Base-by-base conservation (phyloP, 92 coral and sea anemone species). In the Anthopleura xanthogrammica region DNA sequence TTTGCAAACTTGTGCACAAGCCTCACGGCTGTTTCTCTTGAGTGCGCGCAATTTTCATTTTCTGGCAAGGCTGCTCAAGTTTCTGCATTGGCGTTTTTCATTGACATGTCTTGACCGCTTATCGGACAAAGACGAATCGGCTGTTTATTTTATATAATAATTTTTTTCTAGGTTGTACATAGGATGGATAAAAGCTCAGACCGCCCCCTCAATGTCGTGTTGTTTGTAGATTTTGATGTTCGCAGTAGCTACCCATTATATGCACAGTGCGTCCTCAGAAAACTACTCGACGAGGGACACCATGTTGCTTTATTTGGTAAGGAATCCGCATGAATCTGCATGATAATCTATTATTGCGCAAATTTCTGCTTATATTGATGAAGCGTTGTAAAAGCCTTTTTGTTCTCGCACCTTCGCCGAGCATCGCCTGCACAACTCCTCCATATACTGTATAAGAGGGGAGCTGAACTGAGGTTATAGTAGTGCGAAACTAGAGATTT, bases 241-340 rank as follows among this genome's bases (percentile, higher is more conserved):
- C 68, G 60, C 29, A 78, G 79, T 60, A 65, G 62, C 22, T 65
- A 57, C 62, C 88, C 83, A 9, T 40, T 79, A 50, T 85, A 85
- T 68, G 65, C 83, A 9, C 76, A 80, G 83, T 78, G 88, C 36
- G 72, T 85, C 70, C 29, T 85, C 9, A 85, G 71, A 71, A 52
- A 65, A 64, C 79, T 85, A 0, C 72, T 79, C 12, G 88, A 85
- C 72, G 79, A 42, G 5, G 88, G 83, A 29, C 88, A 85, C 29
- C 83, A 85, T 79, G 79, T 85, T 40, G 83, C 88, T 54, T 57
- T 85, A 24, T 85, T 85, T 43, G 75, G 88, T 85, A 85, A 65
- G 88, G 36, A 23, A 16, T 36, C 57, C 20, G 40, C 36, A 29
- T 60, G 72, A 8, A 10, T 23, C 17, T 23, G 36, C 36, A 29